Base-by-base conservation (phyloP, 2,888 invertebrate genomes). In the Pycnomerus fuliginosus region DNA sequence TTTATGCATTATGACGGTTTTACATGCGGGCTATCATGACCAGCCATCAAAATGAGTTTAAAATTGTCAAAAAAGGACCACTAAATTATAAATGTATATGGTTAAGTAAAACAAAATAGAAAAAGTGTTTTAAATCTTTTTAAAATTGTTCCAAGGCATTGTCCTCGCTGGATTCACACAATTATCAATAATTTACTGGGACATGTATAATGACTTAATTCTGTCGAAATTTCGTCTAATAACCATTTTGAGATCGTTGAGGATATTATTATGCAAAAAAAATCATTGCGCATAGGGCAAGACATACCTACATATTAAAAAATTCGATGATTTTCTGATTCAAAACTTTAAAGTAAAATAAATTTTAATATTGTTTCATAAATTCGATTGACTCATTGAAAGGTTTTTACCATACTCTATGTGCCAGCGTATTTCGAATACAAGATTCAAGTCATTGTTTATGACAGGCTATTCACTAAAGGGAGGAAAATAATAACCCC, bases 401-500 rank as follows among this genome's bases (percentile, higher is more conserved):
- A 16, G 27, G 29, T 34, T 45, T 41, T 34, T 17, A 32, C 24
- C 35, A 45, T 40, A 45, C 36, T 27, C 33, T 39, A 44, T 39
- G 36, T 37, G 39, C 31, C 17, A 44, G 36, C 39, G 44, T 41
- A 48, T 43, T 48, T 42, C 44, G 51, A 47, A 55, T 48, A 50
- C 44, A 48, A 42, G 48, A 55, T 48, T 52, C 44, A 48, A 42
- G 55, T 58, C 53, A 60, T 60, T 60, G 57, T 58, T 56, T 58
- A 58, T 56, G 56, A 60, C 59, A 58, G 56, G 49, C 50, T 38
- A 44, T 56, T 51, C 48, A 51, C 49, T 45, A 51, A 60, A 53
- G 58, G 55, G 56, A 52, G 51, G 51, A 52, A 52, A 56, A 60
- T 58, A 60, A 60, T 60, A 54, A 56, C 53, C 55, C 48, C 50